Conservation (phyloP, 2,113 vertebrate species). For the Solea solea region DNA sequence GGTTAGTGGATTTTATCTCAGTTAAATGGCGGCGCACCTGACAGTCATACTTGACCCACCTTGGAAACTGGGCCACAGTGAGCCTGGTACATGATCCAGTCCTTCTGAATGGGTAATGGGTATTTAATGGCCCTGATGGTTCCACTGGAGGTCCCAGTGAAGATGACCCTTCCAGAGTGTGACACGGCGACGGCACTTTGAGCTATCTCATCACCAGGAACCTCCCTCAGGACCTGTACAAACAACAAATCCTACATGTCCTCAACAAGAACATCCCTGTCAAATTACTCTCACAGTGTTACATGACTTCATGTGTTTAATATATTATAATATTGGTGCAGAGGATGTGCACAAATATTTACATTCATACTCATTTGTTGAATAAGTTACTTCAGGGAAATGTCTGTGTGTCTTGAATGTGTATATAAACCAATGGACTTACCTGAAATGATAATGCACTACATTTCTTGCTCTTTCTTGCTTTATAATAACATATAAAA, state of each 20-base stretch:
- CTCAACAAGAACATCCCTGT: too few species aligned
- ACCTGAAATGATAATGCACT: too few species aligned
- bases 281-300: too few species aligned
- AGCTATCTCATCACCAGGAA: constrained; percentile 79
- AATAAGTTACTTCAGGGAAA: too few species aligned
- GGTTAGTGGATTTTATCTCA: background rate
- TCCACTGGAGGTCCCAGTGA: constrained; percentile 89
- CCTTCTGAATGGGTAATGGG: constrained; percentile 84
- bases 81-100: constrained; percentile 89
- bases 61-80: constrained; percentile 91
- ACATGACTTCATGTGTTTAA: too few species aligned
- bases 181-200: constrained; percentile 87
- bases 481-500: too few species aligned
- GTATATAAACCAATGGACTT: too few species aligned
- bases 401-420: too few species aligned
- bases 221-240: constrained; percentile 86
- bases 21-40: background rate
- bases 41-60: constrained; percentile 70
- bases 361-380: too few species aligned
- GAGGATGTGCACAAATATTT: too few species aligned
- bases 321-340: too few species aligned
- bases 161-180: constrained; percentile 85
- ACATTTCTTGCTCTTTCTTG: too few species aligned
- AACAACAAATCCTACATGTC: background rate
- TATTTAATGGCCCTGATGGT: constrained; percentile 89